Percentiles rank a stretch among this genome's conserved stretches.
phyloP scores from a whole-genome alignment of 2,888 invertebrate species.

The Imbricaverruca yamaguchii region DNA sequence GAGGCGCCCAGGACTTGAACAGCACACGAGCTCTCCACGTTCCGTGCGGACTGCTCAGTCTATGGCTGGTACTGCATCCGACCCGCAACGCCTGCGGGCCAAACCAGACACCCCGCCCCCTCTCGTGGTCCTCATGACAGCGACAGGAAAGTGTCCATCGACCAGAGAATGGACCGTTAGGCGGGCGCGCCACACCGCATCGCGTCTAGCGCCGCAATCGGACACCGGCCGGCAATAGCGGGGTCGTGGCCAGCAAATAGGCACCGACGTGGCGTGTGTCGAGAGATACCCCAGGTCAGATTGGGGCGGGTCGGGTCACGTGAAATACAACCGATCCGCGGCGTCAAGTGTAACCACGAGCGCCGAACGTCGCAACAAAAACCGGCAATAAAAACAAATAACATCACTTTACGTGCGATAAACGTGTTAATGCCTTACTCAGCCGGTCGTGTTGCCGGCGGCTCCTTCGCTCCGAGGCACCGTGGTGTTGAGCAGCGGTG shows the following conservation, averaged over 20 bases:
- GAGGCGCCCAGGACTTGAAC: too few relatives aligned
- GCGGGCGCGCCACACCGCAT: too few relatives aligned
- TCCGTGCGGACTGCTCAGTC: too few relatives aligned
- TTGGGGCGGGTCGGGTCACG: slow-evolving; percentile 13
- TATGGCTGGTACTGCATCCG: too few relatives aligned
- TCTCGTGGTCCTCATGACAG: too few relatives aligned
- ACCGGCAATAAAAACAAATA: slow-evolving; percentile 18
- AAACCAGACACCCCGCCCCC: too few relatives aligned
- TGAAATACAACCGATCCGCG: background rate
- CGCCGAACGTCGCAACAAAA: background rate
- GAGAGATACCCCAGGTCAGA: background rate
- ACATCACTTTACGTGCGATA: slow-evolving; percentile 17
- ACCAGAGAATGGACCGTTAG: too few relatives aligned
- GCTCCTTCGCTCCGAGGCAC: background rate
- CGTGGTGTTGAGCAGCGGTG: background rate
- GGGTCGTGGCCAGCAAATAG: background rate
- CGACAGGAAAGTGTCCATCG: too few relatives aligned
- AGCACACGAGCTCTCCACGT: too few relatives aligned
- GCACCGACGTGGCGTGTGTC: background rate
- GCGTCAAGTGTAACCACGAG: background rate
- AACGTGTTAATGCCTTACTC: slow-evolving; percentile 8
- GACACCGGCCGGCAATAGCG: background rate
- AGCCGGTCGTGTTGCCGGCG: background rate
- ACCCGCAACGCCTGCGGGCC: too few relatives aligned
- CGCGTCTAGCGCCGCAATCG: too few relatives aligned